Evolutionary conservation across 2,888 invertebrate species (phyloP), one percentile per base, ranked within the genome.

Genomic region (Erebia epiphron): DNA sequence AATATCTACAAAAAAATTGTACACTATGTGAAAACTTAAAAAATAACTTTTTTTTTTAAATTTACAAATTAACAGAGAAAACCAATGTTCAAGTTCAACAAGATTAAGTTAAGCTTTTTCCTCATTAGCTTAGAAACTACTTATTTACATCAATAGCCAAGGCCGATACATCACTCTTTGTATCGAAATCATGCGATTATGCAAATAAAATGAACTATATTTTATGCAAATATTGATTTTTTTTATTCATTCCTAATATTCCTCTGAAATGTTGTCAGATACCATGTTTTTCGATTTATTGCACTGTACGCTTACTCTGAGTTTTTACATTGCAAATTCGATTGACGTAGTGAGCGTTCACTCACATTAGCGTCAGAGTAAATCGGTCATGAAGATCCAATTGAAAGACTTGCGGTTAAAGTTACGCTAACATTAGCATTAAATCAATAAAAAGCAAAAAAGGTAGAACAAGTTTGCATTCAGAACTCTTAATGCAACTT

Each of bases 1-100:
- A 88, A 85, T 93, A 92, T 93, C 91, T 93, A 93, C 92, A 92
- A 58, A 92, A 91, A 86, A 90, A 91, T 92, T 93, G 90, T 94
- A 94, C 94, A 94, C 90, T 92, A 93, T 86, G 87, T 90, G 89
- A 91, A 91, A 92, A 87, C 91, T 91, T 92, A 91, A 71, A 79
- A 85, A 84, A 83, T 87, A 90, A 79, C 81, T 86, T 89, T 85
- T 89, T 85, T 89, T 85, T 82, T 89, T 86, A 90, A 26, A 90
- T 91, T 91, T 92, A 92, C 90, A 92, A 35, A 88, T 88, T 91
- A 89, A 92, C 91, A 90, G 88, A 88, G 85, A 90, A 88, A 88
- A 86, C 86, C 86, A 87, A 89, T 89, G 89, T 89, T 90, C 86
- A 92, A 86, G 87, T 87, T 92, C 90, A 92, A 93, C 92, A 92